Base-by-base conservation (phyloP, 2,113 vertebrate species). In the Herpetotheres cachinnans region DNA sequence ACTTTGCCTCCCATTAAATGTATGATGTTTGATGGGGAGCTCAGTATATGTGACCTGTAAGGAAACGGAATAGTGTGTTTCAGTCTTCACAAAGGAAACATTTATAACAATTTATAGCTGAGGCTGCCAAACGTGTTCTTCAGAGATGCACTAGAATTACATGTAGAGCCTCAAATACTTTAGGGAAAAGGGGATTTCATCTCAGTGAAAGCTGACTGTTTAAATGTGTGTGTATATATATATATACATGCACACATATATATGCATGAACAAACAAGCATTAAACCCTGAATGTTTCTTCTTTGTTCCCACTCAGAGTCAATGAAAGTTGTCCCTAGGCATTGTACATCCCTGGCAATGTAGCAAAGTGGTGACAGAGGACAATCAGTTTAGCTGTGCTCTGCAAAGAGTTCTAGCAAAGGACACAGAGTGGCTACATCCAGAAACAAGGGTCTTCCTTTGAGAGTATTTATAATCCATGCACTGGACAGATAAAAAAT, bases 141-240 rank as follows among this genome's bases (percentile, higher is more conserved):
- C 62, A 80, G 80, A 92, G 80, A 86, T 47, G 44, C 44, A 52
- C 77, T 95, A 74, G 72, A 93, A 93, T 97, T 96, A 81, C 80
- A 86, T 32, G 18, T 40, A 83, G 32, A 89, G 24, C 29, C 47
- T 67, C 55, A 78, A 83, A 90, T 81, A 44, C 52, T 89, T 85
- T 12, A 73, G 85, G 84, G 71, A 50, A 90, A 86, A 78, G 22
- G 40, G n/a, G 10, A 92, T 81, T 94, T 89, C 1, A 73, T 54
- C 55, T 62, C 36, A 32, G 24, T 74, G 63, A 89, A 83, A 90
- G 21, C 18, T 63, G 62, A 2, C 15, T 36, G 12, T 78, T 89
- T 81, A 71, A 83, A 59, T 49, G 4, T 30, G 1, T 26, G 10
- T 54, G 6, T n/a, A 3, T 80, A 6, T 19, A 0, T 87, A 8